These are phyloP conservation scores for Epizoanthus stellaris DNA, from an alignment of 92 coral and sea anemone genomes.

Conservation along the genomic window DNA sequence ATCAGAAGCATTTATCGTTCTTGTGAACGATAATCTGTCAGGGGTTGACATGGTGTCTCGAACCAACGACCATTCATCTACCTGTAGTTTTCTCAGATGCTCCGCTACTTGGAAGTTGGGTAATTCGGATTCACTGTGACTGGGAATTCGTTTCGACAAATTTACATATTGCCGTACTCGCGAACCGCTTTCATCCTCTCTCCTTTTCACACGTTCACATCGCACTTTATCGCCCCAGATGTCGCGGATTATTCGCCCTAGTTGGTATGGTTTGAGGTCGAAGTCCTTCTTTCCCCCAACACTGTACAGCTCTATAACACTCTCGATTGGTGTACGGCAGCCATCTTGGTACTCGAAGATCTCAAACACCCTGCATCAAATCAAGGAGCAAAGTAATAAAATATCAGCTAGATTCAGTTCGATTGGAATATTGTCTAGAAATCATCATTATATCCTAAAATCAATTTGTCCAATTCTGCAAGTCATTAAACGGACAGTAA, in stretches of 20 bases:
- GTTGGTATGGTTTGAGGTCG: constrained; percentile 6
- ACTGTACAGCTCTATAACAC: constrained; percentile 19
- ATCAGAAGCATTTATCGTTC: constrained; percentile 10
- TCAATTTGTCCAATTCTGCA: not conserved
- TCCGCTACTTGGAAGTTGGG: not conserved
- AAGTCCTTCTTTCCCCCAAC: not conserved
- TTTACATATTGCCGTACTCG: constrained; percentile 5
- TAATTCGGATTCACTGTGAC: not conserved
- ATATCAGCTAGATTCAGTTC: not conserved
- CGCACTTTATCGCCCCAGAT: constrained; percentile 10
- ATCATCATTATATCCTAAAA: not conserved
- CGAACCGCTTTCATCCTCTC: not conserved
- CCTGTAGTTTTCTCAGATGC: constrained; percentile 13
- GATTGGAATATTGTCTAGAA: not conserved
- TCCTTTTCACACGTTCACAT: constrained; percentile 21
- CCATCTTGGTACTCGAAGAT: constrained; percentile 20
- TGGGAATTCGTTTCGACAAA: constrained; percentile 1
- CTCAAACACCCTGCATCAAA: constrained; percentile 7
- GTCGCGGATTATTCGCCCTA: not conserved
- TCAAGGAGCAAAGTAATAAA: not conserved
- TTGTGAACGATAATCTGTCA: constrained; percentile 18
- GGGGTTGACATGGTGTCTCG: not conserved
- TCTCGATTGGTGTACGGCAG: constrained; percentile 16
- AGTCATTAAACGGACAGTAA: not conserved
- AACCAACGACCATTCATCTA: not conserved